Base-by-base conservation (phyloP, 2,888 invertebrate species). In the Hemistola chrysoprasaria region DNA sequence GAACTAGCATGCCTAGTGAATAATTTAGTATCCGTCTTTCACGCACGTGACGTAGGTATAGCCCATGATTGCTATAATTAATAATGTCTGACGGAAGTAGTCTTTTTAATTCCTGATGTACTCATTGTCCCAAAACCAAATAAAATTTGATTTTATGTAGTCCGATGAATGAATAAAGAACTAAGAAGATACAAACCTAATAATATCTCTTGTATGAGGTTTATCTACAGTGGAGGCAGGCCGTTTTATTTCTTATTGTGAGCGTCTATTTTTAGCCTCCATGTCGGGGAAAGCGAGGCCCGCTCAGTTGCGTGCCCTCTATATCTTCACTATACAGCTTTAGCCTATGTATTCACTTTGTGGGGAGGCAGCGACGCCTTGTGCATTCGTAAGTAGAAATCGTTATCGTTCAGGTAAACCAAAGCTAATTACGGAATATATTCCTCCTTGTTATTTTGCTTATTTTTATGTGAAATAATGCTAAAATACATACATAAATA, bases 231-330 rank as follows among this genome's bases (percentile, higher is more conserved):
- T 56, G 66, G 65, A 61, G 56, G 68, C 66, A 61, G 56, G 66
- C 65, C 69, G 68, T 67, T 71, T n/a, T n/a, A n/a, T n/a, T n/a
- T 74, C 65, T 2, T 65, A 26, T 16, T 10, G 67, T 63, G 74
- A 84, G 85, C 82, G 70, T 84, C 85, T 87, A 86, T 86, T 86
- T 86, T 85, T 87, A 86, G 86, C 69, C 69, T n/a, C n/a, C n/a
- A n/a, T n/a, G 75, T 78, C 80, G 71, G 82, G 84, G 78, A 80
- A 78, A 82, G 75, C 77, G 72, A 73, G 74, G 72, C 65, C 62
- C 64, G 67, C 71, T 75, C 77, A 70, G 72, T 73, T 78, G 77
- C 75, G 76, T 71, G 70, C 79, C 71, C 71, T 64, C 60, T 37
- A 33, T 46, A 33, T 23, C 39, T 38, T 69, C 67, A 62, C 65